These are phyloP conservation scores for Plebejus anna DNA, from an alignment of 2,888 invertebrate species.

Conservation along the genomic window DNA sequence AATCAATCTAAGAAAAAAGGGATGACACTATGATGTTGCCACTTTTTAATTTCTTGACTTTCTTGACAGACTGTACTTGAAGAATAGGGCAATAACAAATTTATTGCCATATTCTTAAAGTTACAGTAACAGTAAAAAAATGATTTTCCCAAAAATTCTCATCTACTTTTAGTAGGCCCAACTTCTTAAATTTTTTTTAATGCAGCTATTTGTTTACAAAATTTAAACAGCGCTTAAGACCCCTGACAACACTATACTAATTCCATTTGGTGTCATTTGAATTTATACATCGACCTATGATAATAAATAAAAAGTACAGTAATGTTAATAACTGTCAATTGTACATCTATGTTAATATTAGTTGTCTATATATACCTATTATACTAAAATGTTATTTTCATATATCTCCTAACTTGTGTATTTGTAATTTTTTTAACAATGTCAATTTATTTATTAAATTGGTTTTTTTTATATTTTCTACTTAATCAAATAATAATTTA, in stretches of 20 bases:
- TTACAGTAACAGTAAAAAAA: no score
- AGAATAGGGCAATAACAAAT: not conserved
- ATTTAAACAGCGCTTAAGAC: constrained; percentile 2
- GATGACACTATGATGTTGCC: no score
- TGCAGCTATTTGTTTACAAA: not conserved
- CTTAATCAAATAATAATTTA: constrained; percentile 42
- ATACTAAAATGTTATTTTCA: constrained; percentile 60
- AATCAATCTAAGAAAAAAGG: no score
- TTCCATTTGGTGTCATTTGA: constrained; percentile 38
- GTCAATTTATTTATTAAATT: constrained; percentile 35
- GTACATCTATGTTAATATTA: constrained; percentile 66
- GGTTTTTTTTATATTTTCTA: constrained; percentile 43
- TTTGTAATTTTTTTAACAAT: constrained; percentile 34
- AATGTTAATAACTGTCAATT: constrained; percentile 66
- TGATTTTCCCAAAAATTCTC: not conserved
- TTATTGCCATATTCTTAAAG: no score
- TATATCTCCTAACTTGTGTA: constrained; percentile 43
- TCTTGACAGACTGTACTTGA: no score
- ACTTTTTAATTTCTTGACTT: no score
- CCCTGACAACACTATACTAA: constrained; percentile 14
- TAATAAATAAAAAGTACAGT: constrained; percentile 74
- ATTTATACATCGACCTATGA: constrained; percentile 71
- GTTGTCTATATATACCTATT: constrained; percentile 55
- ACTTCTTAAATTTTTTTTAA: not conserved
- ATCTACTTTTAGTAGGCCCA: not conserved